A percentile compares a stretch with the other conserved stretches of the same genome.
These are phyloP conservation scores for Drosophila sechellia DNA, from an alignment of 1,140 invertebrate genomes.

Conservation along the genomic window DNA sequence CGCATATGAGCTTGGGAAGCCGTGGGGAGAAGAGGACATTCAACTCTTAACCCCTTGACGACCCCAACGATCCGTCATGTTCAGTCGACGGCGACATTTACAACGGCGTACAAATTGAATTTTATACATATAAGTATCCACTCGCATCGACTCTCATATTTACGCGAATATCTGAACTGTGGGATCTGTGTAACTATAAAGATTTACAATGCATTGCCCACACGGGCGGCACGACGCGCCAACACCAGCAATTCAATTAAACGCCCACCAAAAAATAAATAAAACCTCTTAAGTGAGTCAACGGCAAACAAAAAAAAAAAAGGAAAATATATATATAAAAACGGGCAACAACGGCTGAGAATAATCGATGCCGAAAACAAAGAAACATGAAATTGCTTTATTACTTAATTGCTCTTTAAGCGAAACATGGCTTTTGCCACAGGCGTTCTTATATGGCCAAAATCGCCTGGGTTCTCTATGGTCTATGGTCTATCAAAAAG, in stretches of 20 bases:
- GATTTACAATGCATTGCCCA: conserved; percentile 77
- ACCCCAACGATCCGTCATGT: conserved; percentile 76
- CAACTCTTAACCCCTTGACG: conserved; percentile 67
- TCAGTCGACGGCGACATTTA: conserved; percentile 63
- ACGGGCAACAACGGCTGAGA: conserved; percentile 45
- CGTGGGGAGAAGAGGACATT: conserved; percentile 56
- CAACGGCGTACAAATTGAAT: conserved; percentile 75
- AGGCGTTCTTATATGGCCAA: conserved; percentile 47
- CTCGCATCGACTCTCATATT: conserved; percentile 6
- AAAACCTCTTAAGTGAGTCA: conserved; percentile 70
- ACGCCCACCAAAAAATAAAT: conserved; percentile 68
- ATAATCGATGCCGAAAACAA: conserved; percentile 76
- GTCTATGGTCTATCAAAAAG: conserved; percentile 38
- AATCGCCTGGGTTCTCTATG: conserved; percentile 8
- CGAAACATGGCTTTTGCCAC: conserved; percentile 53
- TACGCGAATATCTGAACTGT: conserved; percentile 66
- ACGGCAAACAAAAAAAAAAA: conserved; percentile 27
- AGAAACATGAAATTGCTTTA: conserved; percentile 82
- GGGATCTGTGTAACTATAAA: conserved; percentile 62
- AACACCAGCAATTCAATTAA: conserved; percentile 78
- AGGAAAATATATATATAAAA: conserved; percentile 2
- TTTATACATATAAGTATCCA: conserved; percentile 22
- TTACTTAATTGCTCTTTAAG: conserved; percentile 82
- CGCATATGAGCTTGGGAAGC: not conserved
- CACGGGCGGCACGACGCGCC: conserved; percentile 42